Conservation (phyloP, 2,113 vertebrate genomes). For the Grus americana region DNA sequence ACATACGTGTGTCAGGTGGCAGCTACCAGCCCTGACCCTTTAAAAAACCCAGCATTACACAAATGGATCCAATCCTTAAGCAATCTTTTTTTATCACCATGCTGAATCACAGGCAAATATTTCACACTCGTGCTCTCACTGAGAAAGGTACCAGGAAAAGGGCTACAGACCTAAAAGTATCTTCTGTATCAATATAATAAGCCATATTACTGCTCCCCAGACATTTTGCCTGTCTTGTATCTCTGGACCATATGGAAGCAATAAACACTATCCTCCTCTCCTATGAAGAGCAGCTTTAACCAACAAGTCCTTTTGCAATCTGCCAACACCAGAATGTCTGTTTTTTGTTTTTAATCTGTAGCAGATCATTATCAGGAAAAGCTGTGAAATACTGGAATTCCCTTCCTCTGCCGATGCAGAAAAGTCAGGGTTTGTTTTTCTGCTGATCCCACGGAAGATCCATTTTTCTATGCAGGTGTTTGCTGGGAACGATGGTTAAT, state of each 20-base stretch:
- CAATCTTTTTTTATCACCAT: neutral
- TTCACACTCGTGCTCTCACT: neutral
- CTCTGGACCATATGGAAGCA: slow-evolving; percentile 58
- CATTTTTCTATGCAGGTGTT: neutral
- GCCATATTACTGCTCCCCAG: slow-evolving; percentile 3
- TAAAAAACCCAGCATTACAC: neutral
- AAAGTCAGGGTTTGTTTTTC: neutral
- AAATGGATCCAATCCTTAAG: neutral
- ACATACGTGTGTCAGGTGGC: neutral
- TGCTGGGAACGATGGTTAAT: neutral
- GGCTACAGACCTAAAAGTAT: neutral
- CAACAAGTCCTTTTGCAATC: slow-evolving; percentile 61
- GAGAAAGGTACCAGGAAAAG: neutral
- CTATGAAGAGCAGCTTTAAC: slow-evolving; percentile 55
- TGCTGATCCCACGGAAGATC: neutral
- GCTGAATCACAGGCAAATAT: neutral
- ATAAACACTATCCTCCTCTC: slow-evolving; percentile 53
- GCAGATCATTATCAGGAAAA: slow-evolving; percentile 59
- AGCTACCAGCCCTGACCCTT: neutral
- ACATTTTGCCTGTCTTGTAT: slow-evolving; percentile 8
- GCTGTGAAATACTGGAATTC: slow-evolving; percentile 51
- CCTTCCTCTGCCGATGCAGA: neutral
- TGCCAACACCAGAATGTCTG: slow-evolving; percentile 60
- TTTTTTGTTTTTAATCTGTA: slow-evolving; percentile 44
- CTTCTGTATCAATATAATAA: neutral